Percentiles rank a stretch among this genome's conserved stretches.
Evolutionary conservation across 2,888 invertebrate genomes (phyloP).

Genomic region (Synanthedon tipuliformis): DNA sequence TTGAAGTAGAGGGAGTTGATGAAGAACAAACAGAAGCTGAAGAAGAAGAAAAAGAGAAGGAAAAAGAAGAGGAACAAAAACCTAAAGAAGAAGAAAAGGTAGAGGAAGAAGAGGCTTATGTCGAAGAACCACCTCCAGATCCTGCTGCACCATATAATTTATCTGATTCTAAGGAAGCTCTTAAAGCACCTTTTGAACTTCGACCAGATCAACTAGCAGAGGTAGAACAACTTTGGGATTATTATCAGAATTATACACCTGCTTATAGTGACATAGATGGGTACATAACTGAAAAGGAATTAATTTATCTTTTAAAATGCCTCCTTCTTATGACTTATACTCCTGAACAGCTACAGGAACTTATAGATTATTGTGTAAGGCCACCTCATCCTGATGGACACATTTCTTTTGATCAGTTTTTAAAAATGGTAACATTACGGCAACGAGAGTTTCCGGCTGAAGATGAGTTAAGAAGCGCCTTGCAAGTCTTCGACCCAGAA

Average conservation of each 20-base stretch:
- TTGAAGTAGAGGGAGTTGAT: slow-evolving; percentile 8
- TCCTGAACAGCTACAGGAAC: slow-evolving; percentile 46
- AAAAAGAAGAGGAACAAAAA: slow-evolving; percentile 17
- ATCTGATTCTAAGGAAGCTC: slow-evolving; percentile 44
- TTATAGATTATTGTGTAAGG: slow-evolving; percentile 42
- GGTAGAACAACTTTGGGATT: slow-evolving; percentile 51
- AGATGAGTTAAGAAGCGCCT: slow-evolving; percentile 44
- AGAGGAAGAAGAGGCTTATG: slow-evolving; percentile 38
- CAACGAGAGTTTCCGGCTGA: slow-evolving; percentile 44
- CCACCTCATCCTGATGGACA: slow-evolving; percentile 50
- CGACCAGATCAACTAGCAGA: slow-evolving; percentile 52
- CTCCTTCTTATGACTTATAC: slow-evolving; percentile 49
- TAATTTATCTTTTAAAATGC: slow-evolving; percentile 49
- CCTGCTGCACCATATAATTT: slow-evolving; percentile 52
- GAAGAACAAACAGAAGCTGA: slow-evolving; percentile 15
- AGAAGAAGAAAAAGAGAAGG: slow-evolving; percentile 13
- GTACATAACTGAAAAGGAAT: slow-evolving; percentile 50
- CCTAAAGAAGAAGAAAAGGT: slow-evolving; percentile 20
- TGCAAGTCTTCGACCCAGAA: slow-evolving; percentile 43
- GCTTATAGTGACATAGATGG: slow-evolving; percentile 48
- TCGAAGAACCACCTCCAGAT: slow-evolving; percentile 47
- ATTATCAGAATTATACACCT: slow-evolving; percentile 52
- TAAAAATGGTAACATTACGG: slow-evolving; percentile 48
- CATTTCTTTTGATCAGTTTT: slow-evolving; percentile 47
- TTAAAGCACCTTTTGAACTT: slow-evolving; percentile 40